phyloP scores from a whole-genome alignment of 2,797 vertebrate genomes.

The Melanogrammus aeglefinus region DNA sequence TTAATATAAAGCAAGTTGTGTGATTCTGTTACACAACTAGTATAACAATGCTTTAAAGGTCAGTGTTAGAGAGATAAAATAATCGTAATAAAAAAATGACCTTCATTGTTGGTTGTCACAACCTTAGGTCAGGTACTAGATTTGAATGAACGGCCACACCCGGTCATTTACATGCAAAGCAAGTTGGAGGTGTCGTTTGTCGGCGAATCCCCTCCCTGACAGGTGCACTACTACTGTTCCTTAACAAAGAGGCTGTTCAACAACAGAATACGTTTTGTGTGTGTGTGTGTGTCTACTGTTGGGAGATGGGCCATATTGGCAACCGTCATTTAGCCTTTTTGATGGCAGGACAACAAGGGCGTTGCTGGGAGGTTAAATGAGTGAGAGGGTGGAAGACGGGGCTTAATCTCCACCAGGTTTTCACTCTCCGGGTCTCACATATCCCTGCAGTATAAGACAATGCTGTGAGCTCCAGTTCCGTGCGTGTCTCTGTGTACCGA shows the following conservation, averaged over 20 bases:
- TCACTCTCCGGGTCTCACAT: not conserved
- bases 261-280: not conserved
- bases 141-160: slow-evolving; percentile 20
- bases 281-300: too few species aligned
- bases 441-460: slow-evolving; percentile 26
- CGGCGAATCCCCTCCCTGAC: slow-evolving; percentile 17
- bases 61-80: not conserved
- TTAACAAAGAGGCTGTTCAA: not conserved
- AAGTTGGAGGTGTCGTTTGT: not conserved
- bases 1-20: not conserved
- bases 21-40: not conserved
- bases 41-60: not conserved
- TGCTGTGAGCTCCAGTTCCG: slow-evolving; percentile 7
- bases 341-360: not conserved
- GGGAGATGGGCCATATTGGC: not conserved
- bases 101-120: not conserved
- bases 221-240: slow-evolving; percentile 18
- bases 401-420: slow-evolving; percentile 3
- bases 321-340: not conserved
- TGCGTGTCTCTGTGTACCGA: slow-evolving; percentile 22
- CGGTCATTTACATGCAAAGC: not conserved
- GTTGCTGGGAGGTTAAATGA: not conserved
- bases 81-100: not conserved
- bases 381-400: not conserved
- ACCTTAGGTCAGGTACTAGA: not conserved